Base-by-base conservation (phyloP, 2,888 invertebrate species). In the Drosophila diplacantha region DNA sequence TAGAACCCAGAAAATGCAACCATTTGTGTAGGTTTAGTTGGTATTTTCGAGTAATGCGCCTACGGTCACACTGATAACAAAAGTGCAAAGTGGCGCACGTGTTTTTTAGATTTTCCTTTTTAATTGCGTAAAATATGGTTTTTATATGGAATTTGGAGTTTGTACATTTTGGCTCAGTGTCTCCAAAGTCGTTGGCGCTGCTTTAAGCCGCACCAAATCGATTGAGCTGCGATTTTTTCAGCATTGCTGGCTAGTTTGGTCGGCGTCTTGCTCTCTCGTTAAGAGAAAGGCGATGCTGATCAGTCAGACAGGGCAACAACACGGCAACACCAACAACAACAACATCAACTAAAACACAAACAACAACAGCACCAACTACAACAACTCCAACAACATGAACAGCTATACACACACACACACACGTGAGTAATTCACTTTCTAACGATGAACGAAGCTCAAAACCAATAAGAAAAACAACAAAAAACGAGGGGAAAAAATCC, bases 341-440 rank as follows among this genome's bases (percentile, higher is more conserved):
- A 6, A 12, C 5, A 14, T 18, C 20, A 22, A 1, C 18, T 11
- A 14, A n/a, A 22, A 3, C 16, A 18, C 50, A 5, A 12, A 37
- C 24, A 24, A 20, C 37, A 51, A 31, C 56, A 7, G 16, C 3
- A 16, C 16, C 35, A 35, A 16, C 31, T 14, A 34, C 16, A 14
- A 18, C 39, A n/a, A 22, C 51, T 35, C 14, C 50, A 35, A 7
- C 20, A 16, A 34, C 35, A 35, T 3, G 16, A 24, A 24, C 22
- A 39, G 0, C 18, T 2, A 8, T 2, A 26, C 3, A 7, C 7
- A 39, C 20, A 14, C 22, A 39, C 9, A 24, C 50, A 46, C 60
- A 68, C 60, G 29, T 41, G 66, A 35, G 39, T 51, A 66, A 52
- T 67, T 67, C 63, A 67, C 67, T 67, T 67, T 67, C 67, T 67